phyloP scores from a whole-genome alignment of 1,140 invertebrate genomes.

The Microplitis demolitor region DNA sequence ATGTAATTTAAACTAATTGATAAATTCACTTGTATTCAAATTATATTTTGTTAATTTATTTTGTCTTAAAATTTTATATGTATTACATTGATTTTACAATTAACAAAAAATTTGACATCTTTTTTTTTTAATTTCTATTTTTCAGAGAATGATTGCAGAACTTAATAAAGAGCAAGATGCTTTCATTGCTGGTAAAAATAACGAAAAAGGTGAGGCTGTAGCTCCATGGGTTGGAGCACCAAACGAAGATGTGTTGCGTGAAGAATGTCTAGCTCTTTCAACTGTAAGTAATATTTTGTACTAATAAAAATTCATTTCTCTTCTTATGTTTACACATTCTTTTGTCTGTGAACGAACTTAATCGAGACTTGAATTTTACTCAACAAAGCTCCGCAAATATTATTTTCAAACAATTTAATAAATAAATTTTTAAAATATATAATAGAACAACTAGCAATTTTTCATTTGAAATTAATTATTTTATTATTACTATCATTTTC shows the following conservation, averaged over 20 bases:
- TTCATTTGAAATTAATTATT: not conserved
- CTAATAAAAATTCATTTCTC: not conserved
- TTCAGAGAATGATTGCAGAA: constrained; percentile 90
- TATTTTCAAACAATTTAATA: not conserved
- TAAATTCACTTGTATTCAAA: too few relatives aligned
- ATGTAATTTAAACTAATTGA: too few relatives aligned
- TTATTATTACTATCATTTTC: constrained; percentile 22
- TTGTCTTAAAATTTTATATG: too few relatives aligned
- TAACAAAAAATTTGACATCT: too few relatives aligned
- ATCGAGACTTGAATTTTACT: not conserved
- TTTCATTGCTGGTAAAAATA: constrained; percentile 87
- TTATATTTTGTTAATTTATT: too few relatives aligned
- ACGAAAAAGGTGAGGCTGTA: constrained; percentile 73
- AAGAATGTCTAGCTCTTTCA: constrained; percentile 92
- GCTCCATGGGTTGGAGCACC: constrained; percentile 91
- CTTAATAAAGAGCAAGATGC: constrained; percentile 97
- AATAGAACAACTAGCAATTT: not conserved
- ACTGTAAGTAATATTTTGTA: constrained; percentile 66
- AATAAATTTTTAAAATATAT: constrained; percentile 11
- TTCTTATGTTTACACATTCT: not conserved
- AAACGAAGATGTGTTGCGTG: constrained; percentile 88
- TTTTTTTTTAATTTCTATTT: constrained; percentile 14
- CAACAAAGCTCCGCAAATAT: not conserved
- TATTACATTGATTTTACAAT: too few relatives aligned
- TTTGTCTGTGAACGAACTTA: not conserved